Base-by-base conservation (phyloP, 2,797 vertebrate genomes). In the Epinephelus coioides region DNA sequence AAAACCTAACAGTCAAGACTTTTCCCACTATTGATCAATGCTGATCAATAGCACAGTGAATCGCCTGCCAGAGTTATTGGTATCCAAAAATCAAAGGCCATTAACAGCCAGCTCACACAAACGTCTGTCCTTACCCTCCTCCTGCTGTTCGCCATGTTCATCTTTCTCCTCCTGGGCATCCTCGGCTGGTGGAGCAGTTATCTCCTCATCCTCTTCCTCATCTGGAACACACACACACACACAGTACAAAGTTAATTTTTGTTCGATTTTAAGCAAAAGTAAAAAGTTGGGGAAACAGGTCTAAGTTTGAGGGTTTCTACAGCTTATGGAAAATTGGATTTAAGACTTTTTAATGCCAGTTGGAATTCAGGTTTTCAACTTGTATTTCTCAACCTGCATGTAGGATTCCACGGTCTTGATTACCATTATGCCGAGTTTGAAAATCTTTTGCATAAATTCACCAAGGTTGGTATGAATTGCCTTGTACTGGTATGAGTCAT, bases 181-280 rank as follows among this genome's bases (percentile, higher is more conserved):
- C 27, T 93, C 90, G 81, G 91, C 82, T 2, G 96, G 95, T 38
- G 94, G 92, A 74, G 92, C 93, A 23, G 93, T 90, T 23, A 96
- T 91, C 77, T 99, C 97, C 82, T 99, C 98, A 73, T 96, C 95
- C 40, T 99, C 98, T 38, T 98, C 97, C 69, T 99, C 98, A 60
- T 98, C 97, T 95, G 53, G 54, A 78, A 86, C 60, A 81, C 17
- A 72, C n/a, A 79, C 19, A 27, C 15, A 55, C 18, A 76, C 27
- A 27, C 9, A 40, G 10, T 11, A 40, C 38, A 40, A 8, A 40
- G 38, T 64, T 15, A 9, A 0, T 3, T 59, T 73, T 76, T 23
- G n/a, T 53, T 69, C 1, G 18, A 5, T 55, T 82, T 27, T 12
- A 14, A 46, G 12, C 7, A 12, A 15, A 2, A 46, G 10, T 59